Conservation (phyloP, 92 coral and sea anemone species). For the Muricea muricata region DNA sequence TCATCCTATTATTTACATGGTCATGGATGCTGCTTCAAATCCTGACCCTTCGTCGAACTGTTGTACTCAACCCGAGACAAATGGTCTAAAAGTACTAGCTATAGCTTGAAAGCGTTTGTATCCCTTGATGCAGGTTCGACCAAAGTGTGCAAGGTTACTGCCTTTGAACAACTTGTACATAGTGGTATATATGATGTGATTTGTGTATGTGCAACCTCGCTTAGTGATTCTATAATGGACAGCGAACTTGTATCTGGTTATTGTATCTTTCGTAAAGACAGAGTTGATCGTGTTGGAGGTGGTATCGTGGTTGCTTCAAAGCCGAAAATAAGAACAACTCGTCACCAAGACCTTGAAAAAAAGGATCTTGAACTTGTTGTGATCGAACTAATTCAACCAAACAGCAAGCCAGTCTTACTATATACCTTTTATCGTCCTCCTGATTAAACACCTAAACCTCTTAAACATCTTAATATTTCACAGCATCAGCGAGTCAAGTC, state of each 20-base stretch:
- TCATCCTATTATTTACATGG: too few relatives aligned
- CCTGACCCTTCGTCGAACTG: too few relatives aligned
- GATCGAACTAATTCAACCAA: not conserved
- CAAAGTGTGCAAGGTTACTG: not conserved
- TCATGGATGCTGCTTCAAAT: too few relatives aligned
- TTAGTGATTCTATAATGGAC: not conserved
- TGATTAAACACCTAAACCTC: slow-evolving; percentile 33
- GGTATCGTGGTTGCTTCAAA: not conserved
- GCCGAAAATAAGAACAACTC: not conserved
- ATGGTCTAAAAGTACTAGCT: too few relatives aligned
- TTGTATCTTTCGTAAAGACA: not conserved
- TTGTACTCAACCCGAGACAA: too few relatives aligned
- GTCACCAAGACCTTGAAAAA: not conserved
- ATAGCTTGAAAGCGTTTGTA: too few relatives aligned
- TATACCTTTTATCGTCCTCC: slow-evolving; percentile 30
- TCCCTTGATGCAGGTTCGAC: not conserved
- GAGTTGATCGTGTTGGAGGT: not conserved
- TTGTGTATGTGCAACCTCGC: not conserved
- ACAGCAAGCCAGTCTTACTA: not conserved
- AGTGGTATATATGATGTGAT: not conserved
- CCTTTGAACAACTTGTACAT: not conserved
- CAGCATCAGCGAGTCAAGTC: slow-evolving; percentile 36
- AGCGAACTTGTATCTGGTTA: not conserved
- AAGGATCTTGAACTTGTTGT: not conserved
- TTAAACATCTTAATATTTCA: slow-evolving; percentile 38